Base-by-base conservation (phyloP, 2,888 invertebrate species). In the Griposia aprilina region DNA sequence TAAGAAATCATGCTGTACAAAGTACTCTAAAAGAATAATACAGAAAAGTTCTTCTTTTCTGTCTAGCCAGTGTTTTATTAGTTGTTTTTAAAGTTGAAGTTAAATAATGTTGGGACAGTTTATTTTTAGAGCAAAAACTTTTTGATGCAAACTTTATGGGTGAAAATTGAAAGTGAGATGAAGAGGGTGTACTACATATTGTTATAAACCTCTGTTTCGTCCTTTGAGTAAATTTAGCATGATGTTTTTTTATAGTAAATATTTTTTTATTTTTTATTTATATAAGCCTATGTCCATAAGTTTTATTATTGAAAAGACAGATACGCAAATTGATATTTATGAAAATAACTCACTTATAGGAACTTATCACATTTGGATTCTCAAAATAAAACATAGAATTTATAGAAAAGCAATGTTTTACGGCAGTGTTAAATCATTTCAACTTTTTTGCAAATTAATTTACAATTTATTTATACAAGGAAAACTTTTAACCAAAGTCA, bases 21-120 rank as follows among this genome's bases (percentile, higher is more conserved):
- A 87, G 74, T 86, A 65, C 48, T 75, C 63, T 69, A 66, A 84
- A 62, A 87, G 68, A 80, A 84, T 80, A 84, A 80, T 52, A 80
- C 59, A 72, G 57, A 62, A 45, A n/a, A 74, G 65, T 78, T 45
- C 62, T 69, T 50, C 45, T 6, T 57, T 74, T 87, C 15, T 71
- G 80, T 87, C 87, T 87, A 26, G 69, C 30, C 36, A 75, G 83
- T 48, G 36, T 83, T 83, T 66, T 86, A 78, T 62, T 30, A 41
- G 50, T 48, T 41, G 41, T 60, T 74, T 72, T 73, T 41, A 55
- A 86, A 71, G 52, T 78, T 52, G 8, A 30, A 63, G 15, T 60
- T 71, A 50, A 41, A 52, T 76, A 60, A 74, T 70, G 63, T 65
- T 57, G 7, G 20, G 7, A 59, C 50, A 30, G 62, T 66, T 69